Base-by-base conservation (phyloP, 1,140 invertebrate genomes). In the Drosophila burlai region DNA sequence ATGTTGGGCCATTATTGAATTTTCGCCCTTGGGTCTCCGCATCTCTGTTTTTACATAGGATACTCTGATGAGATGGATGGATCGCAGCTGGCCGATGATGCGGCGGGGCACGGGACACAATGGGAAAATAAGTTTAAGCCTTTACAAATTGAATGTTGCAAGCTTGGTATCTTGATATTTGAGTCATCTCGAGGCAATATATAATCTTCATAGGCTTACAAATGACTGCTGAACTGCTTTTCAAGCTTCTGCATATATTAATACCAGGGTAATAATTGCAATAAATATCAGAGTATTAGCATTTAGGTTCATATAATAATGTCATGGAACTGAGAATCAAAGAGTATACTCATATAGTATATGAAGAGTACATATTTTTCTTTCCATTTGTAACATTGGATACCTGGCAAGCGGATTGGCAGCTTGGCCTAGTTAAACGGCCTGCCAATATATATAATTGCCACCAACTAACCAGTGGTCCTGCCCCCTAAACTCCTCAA, bases 1-100 rank as follows among this genome's bases (percentile, higher is more conserved):
- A 29, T 71, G 68, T 72, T 26, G 21, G n/a, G 50, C 16, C 36
- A 43, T 72, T 69, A 72, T 59, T 69, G 43, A 69, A 72, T 59
- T 42, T 42, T 52, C 36, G 29, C 36, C 29, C 10, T n/a, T 45
- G 18, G 2, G 9, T 45, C 9, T 45, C 36, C 18, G 11, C 18
- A 46, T 13, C 18, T 9, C 16, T 69, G 21, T 59, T 43, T 69
- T 57, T 68, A 11, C 4, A 18, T 18, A 18, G n/a, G 10, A 18
- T 1, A 45, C 43, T 45, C 18, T 45, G n/a, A 45, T 43, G n/a
- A 9, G n/a, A 43, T 43, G 42, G 4, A 11, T 18, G 4, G n/a
- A 43, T 42, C 36, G 36, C 4, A 38, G 11, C 36, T 13, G 6
- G 16, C 7, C n/a, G 18, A 18, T 45, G 36, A 38, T 13, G 36